Base-by-base conservation (phyloP, 1,140 invertebrate species). In the Stegodyphus dumicola region DNA sequence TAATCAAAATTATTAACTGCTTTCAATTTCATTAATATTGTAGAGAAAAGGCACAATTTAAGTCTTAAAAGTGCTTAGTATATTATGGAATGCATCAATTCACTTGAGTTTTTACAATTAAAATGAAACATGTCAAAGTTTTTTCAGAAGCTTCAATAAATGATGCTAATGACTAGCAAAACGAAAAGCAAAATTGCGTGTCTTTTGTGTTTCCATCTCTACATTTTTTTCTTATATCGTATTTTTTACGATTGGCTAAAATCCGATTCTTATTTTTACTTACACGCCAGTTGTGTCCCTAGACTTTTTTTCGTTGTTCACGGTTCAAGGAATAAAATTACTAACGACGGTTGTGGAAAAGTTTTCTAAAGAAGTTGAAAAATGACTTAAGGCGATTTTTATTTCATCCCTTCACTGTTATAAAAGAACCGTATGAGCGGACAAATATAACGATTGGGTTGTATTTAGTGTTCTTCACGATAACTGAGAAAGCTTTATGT, bases 361-460 rank as follows among this genome's bases (percentile, higher is more conserved):
- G 73, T 75, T 75, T 75, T 75, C 73, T 75, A 75, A 75, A 75
- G 54, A 54, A 75, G 73, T 75, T 75, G 73, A 75, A 75, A 75
- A 75, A 75, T 75, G 73, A 48, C 73, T 60, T 13, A 13, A 7
- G 73, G 52, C 54, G 6, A 33, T 75, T 75, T 75, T 75, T 75
- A 56, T 75, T 60, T 60, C 18, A 18, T n/a, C 18, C 33, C 10
- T 60, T 17, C 9, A 18, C 52, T 60, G 73, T 60, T 52, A 56
- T 75, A 75, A 75, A 75, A 9, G 54, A 75, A 60, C 33, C 33
- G 33, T 33, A 33, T 33, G 33, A 33, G 33, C 54, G 54, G 73
- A 75, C 73, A 75, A 54, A 75, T 75, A 60, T 48, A 56, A 75
- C 52, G 17, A 11, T 11, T 15, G 73, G 33, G 54, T 75, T 60